Conservation (phyloP, 2,797 vertebrate species). For the Acridotheres tristis region DNA sequence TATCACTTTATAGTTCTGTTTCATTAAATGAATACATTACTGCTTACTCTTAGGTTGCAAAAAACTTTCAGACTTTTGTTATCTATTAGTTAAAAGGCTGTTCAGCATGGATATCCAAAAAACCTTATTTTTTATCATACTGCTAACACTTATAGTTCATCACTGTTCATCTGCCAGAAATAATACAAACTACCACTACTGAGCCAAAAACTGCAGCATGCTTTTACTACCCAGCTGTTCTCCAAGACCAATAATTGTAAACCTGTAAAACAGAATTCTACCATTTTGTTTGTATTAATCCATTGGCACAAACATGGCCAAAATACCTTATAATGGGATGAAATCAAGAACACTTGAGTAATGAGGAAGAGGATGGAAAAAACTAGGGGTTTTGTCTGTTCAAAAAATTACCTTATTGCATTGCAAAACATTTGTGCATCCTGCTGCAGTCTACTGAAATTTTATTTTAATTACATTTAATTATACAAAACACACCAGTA, state of each 20-base stretch:
- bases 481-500: not conserved
- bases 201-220: not conserved
- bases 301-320: not conserved
- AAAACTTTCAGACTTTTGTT: not conserved
- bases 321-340: not conserved
- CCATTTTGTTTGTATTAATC: not conserved
- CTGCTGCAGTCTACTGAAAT: not conserved
- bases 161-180: not conserved
- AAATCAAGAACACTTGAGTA: not conserved
- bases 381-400: not conserved
- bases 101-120: not conserved
- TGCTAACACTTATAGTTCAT: not conserved
- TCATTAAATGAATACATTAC: not conserved
- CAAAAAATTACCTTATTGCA: not conserved
- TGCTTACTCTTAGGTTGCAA: not conserved
- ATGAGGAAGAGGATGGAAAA: not conserved
- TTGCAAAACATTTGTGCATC: not conserved
- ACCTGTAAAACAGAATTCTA: not conserved
- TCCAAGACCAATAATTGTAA: constrained; percentile 9
- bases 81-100: not conserved
- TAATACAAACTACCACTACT: not conserved
- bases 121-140: not conserved
- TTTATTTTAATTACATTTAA: not conserved
- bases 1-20: not conserved
- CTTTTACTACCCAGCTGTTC: not conserved